Percentiles rank a stretch among this genome's conserved stretches.
These are phyloP conservation scores for Apostichopus parvimensis DNA, from an alignment of 35 echinoderm and acorn worm genomes.

Conservation along the genomic window DNA sequence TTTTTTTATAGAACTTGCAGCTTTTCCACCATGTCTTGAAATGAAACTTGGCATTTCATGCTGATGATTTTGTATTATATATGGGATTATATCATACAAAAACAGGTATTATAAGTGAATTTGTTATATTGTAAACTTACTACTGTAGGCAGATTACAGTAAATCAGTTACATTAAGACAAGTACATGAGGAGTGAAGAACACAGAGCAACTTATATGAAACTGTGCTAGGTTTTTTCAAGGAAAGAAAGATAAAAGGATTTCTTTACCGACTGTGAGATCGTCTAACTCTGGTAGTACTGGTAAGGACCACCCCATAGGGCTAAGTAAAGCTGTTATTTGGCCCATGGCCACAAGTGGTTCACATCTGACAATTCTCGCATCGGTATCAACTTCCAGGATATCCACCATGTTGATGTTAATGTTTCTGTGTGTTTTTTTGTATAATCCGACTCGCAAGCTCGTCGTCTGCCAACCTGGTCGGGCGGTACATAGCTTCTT, in stretches of 20 bases:
- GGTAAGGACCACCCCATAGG: constrained; percentile 92
- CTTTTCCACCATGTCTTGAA: too few species aligned
- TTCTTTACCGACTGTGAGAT: constrained; percentile 83
- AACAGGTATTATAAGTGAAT: too few species aligned
- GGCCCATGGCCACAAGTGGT: constrained; percentile 90
- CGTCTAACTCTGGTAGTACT: constrained; percentile 90
- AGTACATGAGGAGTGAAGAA: too few species aligned
- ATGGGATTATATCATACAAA: too few species aligned
- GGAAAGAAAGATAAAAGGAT: background rate
- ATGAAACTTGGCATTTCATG: too few species aligned
- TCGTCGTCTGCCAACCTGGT: constrained; percentile 85
- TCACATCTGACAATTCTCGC: constrained; percentile 72
- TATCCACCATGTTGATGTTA: constrained; percentile 84
- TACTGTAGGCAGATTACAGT: too few species aligned
- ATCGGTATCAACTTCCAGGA: constrained; percentile 79
- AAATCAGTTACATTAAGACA: too few species aligned
- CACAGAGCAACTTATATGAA: too few species aligned
- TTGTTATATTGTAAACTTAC: too few species aligned
- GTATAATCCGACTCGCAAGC: constrained; percentile 74
- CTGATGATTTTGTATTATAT: too few species aligned
- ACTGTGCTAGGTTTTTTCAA: too few species aligned
- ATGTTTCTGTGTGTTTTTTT: constrained; percentile 88
- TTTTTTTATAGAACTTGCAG: too few species aligned
- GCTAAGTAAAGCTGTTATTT: constrained; percentile 84
- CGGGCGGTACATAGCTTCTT: constrained; percentile 79